These are phyloP conservation scores for Listronotus oregonensis DNA, from an alignment of 1,140 invertebrate genomes.

Conservation along the genomic window DNA sequence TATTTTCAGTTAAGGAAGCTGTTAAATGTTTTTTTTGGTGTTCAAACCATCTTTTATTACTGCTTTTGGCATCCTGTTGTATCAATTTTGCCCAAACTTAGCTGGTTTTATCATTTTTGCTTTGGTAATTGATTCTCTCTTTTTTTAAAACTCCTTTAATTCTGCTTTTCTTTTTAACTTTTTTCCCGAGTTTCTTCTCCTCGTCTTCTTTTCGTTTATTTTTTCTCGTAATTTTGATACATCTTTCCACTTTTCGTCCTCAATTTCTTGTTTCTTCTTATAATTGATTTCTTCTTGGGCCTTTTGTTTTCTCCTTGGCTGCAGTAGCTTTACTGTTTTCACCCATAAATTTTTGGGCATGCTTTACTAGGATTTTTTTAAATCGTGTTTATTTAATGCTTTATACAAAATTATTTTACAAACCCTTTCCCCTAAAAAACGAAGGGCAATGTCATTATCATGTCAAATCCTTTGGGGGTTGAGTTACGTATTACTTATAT, in stretches of 20 bases:
- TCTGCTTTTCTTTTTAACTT: slow-evolving; percentile 87
- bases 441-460: too few species aligned
- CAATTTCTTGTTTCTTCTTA: slow-evolving; percentile 72
- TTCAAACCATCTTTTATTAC: neutral
- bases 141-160: slow-evolving; percentile 83
- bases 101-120: slow-evolving; percentile 65
- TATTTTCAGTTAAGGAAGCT: slow-evolving; percentile 83
- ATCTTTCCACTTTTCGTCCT: slow-evolving; percentile 91
- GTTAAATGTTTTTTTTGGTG: slow-evolving; percentile 42
- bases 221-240: slow-evolving; percentile 90
- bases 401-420: neutral
- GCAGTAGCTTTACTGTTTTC: slow-evolving; percentile 90
- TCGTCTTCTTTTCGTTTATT: slow-evolving; percentile 90
- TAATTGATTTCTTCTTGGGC: slow-evolving; percentile 71
- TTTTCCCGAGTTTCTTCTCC: slow-evolving; percentile 84
- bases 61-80: slow-evolving; percentile 60
- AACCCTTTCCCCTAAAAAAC: too few species aligned
- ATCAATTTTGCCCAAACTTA: slow-evolving; percentile 60
- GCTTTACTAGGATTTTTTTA: slow-evolving; percentile 24
- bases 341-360: slow-evolving; percentile 86
- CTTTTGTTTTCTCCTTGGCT: slow-evolving; percentile 79
- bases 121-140: slow-evolving; percentile 69
- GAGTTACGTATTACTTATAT: too few species aligned
- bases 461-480: too few species aligned
- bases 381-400: neutral